Evolutionary conservation across 1,140 invertebrate genomes (phyloP).

Genomic region (Drosophila funebris): DNA sequence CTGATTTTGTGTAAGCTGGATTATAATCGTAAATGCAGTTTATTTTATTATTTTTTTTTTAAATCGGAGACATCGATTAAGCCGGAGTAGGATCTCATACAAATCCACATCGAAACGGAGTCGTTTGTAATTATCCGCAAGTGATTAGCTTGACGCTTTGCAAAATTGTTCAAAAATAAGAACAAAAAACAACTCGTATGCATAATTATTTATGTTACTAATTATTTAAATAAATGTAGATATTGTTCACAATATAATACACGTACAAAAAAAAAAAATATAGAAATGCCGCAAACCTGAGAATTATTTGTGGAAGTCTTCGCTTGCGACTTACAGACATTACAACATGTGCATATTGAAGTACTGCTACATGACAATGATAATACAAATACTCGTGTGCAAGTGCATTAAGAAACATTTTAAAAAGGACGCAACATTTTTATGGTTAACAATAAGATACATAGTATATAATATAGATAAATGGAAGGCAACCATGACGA

Average conservation of each 20-base stretch:
- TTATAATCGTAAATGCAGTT: constrained; percentile 7
- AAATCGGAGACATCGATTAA: constrained; percentile 31
- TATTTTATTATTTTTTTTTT: background rate
- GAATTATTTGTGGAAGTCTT: constrained; percentile 2
- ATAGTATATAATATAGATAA: constrained; percentile 36
- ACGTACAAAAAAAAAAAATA: constrained; percentile 40
- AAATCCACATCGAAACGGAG: constrained; percentile 50
- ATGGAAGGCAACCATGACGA: constrained; percentile 35
- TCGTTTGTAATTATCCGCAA: constrained; percentile 10
- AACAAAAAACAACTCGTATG: constrained; percentile 44
- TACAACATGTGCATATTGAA: background rate
- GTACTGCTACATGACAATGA: background rate
- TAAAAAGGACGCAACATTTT: constrained; percentile 73
- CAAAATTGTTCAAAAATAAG: constrained; percentile 51
- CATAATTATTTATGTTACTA: constrained; percentile 77
- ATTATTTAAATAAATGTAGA: constrained; percentile 80
- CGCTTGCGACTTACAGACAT: constrained; percentile 9
- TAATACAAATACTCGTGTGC: constrained; percentile 38
- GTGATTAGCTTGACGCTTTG: constrained; percentile 5
- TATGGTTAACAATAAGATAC: constrained; percentile 59
- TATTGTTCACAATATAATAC: constrained; percentile 73
- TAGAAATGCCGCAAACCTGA: constrained; percentile 43
- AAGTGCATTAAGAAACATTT: constrained; percentile 57
- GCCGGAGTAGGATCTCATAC: constrained; percentile 63
- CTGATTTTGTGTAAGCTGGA: background rate